Evolutionary conservation across 2,888 invertebrate species (phyloP).

Genomic region (Drosophila diplacantha): DNA sequence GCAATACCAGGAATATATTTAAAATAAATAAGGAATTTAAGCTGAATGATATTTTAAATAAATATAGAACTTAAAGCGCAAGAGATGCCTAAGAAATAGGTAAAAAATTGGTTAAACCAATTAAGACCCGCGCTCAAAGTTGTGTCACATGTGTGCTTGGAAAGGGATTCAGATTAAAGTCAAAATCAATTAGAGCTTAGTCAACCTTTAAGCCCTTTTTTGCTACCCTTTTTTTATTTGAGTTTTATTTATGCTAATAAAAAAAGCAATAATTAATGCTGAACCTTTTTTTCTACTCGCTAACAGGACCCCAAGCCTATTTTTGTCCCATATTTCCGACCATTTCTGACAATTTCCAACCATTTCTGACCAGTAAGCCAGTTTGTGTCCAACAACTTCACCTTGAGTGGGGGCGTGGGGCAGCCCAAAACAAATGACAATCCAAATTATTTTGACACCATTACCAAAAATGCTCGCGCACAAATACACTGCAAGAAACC

Average conservation of each 20-base stretch:
- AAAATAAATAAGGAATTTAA: neutral
- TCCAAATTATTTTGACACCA: slow-evolving; percentile 71
- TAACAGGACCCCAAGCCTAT: neutral
- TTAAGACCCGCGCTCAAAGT: neutral
- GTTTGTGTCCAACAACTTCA: slow-evolving; percentile 15
- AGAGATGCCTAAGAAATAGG: neutral
- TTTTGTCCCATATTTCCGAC: neutral
- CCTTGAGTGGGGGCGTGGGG: slow-evolving; percentile 1
- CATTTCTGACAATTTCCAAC: neutral
- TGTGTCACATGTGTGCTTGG: neutral
- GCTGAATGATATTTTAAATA: neutral
- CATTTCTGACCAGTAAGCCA: neutral
- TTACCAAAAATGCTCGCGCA: slow-evolving; percentile 56
- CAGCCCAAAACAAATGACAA: slow-evolving; percentile 63
- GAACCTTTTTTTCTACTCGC: neutral
- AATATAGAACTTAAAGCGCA: neutral
- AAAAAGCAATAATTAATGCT: neutral
- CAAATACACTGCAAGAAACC: slow-evolving; percentile 14
- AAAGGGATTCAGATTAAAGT: neutral
- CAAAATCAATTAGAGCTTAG: neutral
- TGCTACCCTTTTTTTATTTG: neutral
- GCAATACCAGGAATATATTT: neutral
- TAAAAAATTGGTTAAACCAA: neutral
- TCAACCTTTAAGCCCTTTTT: neutral
- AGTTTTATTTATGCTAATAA: neutral